Evolutionary conservation across 2,113 vertebrate species (phyloP).

Genomic region (Bubo bubo): DNA sequence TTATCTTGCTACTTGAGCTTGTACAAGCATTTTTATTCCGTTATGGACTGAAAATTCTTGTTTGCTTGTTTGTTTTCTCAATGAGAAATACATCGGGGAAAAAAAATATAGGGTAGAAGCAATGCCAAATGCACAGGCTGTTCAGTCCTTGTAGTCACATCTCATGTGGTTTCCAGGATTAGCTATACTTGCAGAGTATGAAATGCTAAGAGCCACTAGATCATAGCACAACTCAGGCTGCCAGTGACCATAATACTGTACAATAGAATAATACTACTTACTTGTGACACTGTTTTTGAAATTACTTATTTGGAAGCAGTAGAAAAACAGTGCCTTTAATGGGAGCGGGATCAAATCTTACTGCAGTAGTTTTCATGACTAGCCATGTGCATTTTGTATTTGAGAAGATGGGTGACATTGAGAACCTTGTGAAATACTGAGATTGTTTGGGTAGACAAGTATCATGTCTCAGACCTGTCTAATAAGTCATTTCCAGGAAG

Average conservation of each 20-base stretch:
- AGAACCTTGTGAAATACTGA: background rate
- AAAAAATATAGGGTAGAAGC: conserved; percentile 4
- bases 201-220: background rate
- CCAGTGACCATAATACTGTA: background rate
- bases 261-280: background rate
- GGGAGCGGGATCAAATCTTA: background rate
- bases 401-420: background rate
- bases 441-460: background rate
- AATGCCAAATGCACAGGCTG: background rate
- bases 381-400: background rate
- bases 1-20: background rate
- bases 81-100: background rate
- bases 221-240: background rate
- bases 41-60: background rate
- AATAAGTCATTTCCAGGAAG: background rate
- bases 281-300: background rate
- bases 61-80: conserved; percentile 28
- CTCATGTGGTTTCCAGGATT: background rate
- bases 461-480: background rate
- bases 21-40: background rate
- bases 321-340: background rate
- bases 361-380: background rate
- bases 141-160: background rate
- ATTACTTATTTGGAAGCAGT: background rate
- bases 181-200: background rate